phyloP scores from a whole-genome alignment of 2,797 vertebrate genomes.

The Eospalax fontanierii region DNA sequence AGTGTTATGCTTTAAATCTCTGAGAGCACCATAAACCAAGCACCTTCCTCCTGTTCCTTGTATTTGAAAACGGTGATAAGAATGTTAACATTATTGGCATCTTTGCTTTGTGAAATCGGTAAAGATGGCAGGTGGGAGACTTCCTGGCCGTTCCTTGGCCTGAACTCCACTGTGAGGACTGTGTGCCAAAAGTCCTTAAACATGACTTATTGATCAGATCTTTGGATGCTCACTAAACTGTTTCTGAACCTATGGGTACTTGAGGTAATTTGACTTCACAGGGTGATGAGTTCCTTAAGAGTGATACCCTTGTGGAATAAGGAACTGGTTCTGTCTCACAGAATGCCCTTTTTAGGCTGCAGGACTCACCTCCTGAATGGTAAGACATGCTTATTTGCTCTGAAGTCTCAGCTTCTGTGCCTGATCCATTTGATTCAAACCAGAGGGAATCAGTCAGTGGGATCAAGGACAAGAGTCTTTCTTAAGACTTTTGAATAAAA shows the following conservation, averaged over 20 bases:
- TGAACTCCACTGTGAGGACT: conserved; percentile 16
- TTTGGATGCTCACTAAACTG: not conserved
- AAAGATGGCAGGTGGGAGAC: not conserved
- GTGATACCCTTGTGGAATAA: not conserved
- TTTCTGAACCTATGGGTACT: not conserved
- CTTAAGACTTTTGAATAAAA: not conserved
- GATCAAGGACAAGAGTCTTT: not conserved
- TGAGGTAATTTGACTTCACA: not conserved
- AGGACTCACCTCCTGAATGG: not conserved
- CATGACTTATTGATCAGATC: not conserved
- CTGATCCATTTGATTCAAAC: not conserved
- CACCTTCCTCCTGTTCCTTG: not conserved
- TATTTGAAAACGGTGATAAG: not conserved
- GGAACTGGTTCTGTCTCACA: not conserved
- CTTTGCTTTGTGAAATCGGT: not conserved
- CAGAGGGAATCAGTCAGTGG: not conserved
- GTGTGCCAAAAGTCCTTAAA: not conserved
- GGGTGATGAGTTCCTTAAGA: not conserved
- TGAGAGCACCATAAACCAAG: not conserved
- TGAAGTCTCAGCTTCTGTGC: not conserved
- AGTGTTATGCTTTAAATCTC: not conserved
- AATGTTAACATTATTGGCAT: not conserved
- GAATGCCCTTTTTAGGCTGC: not conserved
- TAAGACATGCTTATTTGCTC: not conserved
- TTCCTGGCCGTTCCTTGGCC: no score